Evolutionary conservation across 35 echinoderm and acorn worm genomes (phyloP).

Genomic region (Eucidaris tribuloides): DNA sequence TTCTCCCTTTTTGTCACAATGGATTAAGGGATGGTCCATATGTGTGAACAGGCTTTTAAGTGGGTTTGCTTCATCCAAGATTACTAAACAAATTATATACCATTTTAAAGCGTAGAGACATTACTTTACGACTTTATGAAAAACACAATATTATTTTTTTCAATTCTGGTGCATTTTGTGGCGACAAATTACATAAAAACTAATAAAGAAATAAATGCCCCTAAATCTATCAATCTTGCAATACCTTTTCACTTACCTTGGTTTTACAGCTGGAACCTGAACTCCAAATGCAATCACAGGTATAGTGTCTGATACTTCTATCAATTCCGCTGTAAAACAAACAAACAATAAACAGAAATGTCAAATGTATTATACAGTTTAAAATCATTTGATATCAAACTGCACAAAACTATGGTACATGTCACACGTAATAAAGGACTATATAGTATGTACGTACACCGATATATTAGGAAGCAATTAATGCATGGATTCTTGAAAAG

Average conservation of each 20-base stretch:
- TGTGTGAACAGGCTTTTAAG: too few relatives aligned
- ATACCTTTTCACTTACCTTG: slow-evolving; percentile 28
- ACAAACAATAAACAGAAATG: too few relatives aligned
- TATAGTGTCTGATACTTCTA: slow-evolving; percentile 54
- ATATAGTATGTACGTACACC: too few relatives aligned
- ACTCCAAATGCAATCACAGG: slow-evolving; percentile 63
- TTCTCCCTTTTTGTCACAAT: too few relatives aligned
- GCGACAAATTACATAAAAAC: neutral
- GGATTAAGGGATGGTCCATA: too few relatives aligned
- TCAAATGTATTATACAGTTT: too few relatives aligned
- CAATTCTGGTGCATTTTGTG: neutral
- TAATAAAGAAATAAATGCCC: neutral
- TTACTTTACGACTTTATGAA: neutral
- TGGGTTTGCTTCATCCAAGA: too few relatives aligned
- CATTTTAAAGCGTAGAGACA: neutral
- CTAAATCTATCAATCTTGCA: neutral
- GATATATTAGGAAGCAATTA: too few relatives aligned
- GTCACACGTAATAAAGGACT: too few relatives aligned
- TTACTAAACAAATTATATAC: neutral
- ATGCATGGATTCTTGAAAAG: too few relatives aligned
- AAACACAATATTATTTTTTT: neutral
- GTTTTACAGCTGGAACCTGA: slow-evolving; percentile 43
- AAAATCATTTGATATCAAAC: too few relatives aligned
- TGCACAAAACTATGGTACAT: too few relatives aligned
- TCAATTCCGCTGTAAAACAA: slow-evolving; percentile 26